Base-by-base conservation (phyloP, 2,888 invertebrate genomes). In the Drosophila paramelanica region DNA sequence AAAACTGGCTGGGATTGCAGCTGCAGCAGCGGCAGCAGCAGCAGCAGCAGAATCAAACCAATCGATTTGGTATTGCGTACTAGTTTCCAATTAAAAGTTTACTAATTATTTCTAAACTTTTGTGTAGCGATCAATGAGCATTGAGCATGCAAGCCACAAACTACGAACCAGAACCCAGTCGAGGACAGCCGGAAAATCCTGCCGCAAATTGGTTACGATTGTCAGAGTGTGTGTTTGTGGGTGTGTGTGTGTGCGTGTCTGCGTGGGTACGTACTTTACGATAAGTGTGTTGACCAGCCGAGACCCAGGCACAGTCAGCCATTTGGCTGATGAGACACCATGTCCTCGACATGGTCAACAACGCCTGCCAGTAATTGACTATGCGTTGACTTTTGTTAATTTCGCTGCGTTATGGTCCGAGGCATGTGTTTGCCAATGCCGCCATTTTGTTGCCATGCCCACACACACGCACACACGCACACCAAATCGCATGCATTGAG, bases 41-140 rank as follows among this genome's bases (percentile, higher is more conserved):
- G 43, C 41, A 17, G 33, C 55, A 57, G 45, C 17, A 25, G 61
- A 23, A 23, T 23, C 67, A 72, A 69, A 74, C 69, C 75, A 81
- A 83, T 88, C 83, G 83, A 83, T 82, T 81, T 77, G 86, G 69
- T 68, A 88, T 77, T 83, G 88, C 79, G 88, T 88, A 87, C 79
- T 86, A 80, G 85, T 84, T 87, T 83, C 85, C 85, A 85, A 85
- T 85, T 85, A 85, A 85, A 85, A 85, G 85, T 85, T 85, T 85
- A 87, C 85, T 85, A 85, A 85, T 85, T 85, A 85, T 85, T 85
- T 85, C 85, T 87, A 83, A 85, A 88, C 87, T 85, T 85, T 88
- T 79, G 79, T 87, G 51, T 80, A 69, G 65, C 89, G 84, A 85
- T 88, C 87, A 88, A 84, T 85, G 71, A 83, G 81, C 75, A 86